phyloP scores from a whole-genome alignment of 2,888 invertebrate genomes.

The Toxonevra muliebris region DNA sequence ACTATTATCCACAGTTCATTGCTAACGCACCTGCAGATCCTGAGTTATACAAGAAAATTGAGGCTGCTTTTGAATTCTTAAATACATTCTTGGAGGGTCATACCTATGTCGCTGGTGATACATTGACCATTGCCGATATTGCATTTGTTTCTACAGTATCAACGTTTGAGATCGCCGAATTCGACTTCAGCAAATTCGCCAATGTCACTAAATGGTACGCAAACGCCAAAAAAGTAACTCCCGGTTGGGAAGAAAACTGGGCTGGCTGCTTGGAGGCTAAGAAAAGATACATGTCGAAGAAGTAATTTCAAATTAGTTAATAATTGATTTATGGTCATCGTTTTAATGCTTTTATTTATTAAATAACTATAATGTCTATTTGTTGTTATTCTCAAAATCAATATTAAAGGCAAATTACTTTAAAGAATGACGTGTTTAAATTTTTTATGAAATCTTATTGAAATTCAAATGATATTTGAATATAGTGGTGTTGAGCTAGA shows the following conservation, averaged over 20 bases:
- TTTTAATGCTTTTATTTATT: too few relatives aligned
- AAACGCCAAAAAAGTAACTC: conserved; percentile 69
- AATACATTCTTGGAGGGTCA: conserved; percentile 76
- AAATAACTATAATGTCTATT: too few relatives aligned
- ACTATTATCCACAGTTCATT: conserved; percentile 73
- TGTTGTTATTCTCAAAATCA: too few relatives aligned
- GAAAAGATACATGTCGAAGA: too few relatives aligned
- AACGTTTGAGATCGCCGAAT: conserved; percentile 73
- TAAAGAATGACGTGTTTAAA: too few relatives aligned
- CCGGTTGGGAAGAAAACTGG: conserved; percentile 71
- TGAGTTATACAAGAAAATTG: conserved; percentile 73
- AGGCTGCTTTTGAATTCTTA: conserved; percentile 73
- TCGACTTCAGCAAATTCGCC: conserved; percentile 75
- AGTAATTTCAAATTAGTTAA: too few relatives aligned
- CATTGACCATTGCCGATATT: conserved; percentile 81
- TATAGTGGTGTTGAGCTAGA: too few relatives aligned
- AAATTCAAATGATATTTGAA: too few relatives aligned
- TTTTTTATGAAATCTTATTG: too few relatives aligned
- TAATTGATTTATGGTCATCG: too few relatives aligned
- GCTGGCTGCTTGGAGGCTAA: conserved; percentile 70
- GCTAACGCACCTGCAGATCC: conserved; percentile 70
- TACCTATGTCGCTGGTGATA: conserved; percentile 76
- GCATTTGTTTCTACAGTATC: conserved; percentile 75
- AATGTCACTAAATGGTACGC: conserved; percentile 75
- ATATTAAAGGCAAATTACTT: too few relatives aligned